Evolutionary conservation across 1,140 invertebrate species (phyloP).

Genomic region (Phthorimaea operculella): DNA sequence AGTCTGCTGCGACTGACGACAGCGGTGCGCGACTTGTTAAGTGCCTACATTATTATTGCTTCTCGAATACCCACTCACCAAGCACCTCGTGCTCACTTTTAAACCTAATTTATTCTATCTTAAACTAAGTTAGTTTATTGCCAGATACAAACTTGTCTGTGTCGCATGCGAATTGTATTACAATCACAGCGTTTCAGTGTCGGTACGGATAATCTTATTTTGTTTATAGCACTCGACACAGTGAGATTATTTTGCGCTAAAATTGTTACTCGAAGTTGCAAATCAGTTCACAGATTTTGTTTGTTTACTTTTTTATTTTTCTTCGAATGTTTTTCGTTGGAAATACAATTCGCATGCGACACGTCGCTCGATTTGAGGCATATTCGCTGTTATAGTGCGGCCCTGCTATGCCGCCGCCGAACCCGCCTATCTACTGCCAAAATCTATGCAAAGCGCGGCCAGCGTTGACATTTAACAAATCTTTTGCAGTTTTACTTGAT

Average conservation of each 20-base stretch:
- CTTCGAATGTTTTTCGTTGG: too few relatives aligned
- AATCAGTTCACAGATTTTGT: too few relatives aligned
- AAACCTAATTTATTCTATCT: constrained; percentile 49
- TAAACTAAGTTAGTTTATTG: constrained; percentile 59
- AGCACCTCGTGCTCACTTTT: constrained; percentile 59
- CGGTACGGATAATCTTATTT: too few relatives aligned
- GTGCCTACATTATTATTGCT: constrained; percentile 65
- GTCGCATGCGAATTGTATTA: constrained; percentile 17
- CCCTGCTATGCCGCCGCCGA: constrained; percentile 36
- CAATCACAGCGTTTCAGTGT: too few relatives aligned
- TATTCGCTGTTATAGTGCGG: constrained; percentile 43
- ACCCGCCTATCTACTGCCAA: constrained; percentile 15
- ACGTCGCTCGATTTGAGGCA: constrained; percentile 48
- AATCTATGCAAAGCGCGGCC: too few relatives aligned
- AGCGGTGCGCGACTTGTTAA: constrained; percentile 58
- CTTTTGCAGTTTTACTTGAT: too few relatives aligned
- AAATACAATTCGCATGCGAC: too few relatives aligned
- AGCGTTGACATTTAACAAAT: too few relatives aligned
- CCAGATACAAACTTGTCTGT: constrained; percentile 50
- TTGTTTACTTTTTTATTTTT: too few relatives aligned
- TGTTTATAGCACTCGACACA: too few relatives aligned
- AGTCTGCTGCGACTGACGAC: constrained; percentile 54
- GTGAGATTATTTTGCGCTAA: too few relatives aligned
- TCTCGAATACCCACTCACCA: constrained; percentile 63
- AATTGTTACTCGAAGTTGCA: too few relatives aligned